A percentile compares a stretch with the other conserved stretches of the same genome.
Evolutionary conservation across 2,888 invertebrate genomes (phyloP).

Genomic region (Mythimna ferrago): DNA sequence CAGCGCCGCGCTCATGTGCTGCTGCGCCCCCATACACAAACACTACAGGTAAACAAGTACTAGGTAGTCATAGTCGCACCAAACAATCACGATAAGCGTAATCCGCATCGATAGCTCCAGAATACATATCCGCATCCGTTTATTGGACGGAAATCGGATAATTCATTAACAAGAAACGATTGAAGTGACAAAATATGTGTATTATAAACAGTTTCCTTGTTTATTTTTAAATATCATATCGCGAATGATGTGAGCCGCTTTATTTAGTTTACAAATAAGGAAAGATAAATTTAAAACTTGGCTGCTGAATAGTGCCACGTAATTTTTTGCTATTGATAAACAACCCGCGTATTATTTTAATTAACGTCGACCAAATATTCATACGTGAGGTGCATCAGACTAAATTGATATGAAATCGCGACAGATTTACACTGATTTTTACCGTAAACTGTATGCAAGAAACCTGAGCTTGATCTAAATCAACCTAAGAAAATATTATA

Average conservation of each 20-base stretch:
- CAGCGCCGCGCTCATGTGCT: conserved; percentile 83
- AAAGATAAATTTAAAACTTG: conserved; percentile 32
- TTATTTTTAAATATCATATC: conserved; percentile 26
- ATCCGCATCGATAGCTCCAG: background rate
- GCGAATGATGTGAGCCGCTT: conserved; percentile 11
- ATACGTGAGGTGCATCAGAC: background rate
- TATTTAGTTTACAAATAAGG: conserved; percentile 43
- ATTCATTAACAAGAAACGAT: conserved; percentile 8
- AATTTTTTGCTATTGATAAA: conserved; percentile 15
- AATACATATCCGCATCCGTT: conserved; percentile 16
- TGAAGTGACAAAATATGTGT: conserved; percentile 14
- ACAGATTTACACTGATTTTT: no score
- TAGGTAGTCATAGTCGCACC: background rate
- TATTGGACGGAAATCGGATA: conserved; percentile 11
- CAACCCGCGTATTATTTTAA: conserved; percentile 10
- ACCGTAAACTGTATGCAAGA: background rate
- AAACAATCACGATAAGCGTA: conserved; percentile 5
- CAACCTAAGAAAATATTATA: background rate
- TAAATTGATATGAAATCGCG: background rate
- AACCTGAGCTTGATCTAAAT: background rate
- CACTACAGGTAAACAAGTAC: conserved; percentile 70
- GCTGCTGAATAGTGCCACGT: conserved; percentile 22
- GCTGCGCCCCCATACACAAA: conserved; percentile 77
- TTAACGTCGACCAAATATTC: conserved; percentile 13
- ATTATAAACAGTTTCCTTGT: conserved; percentile 29